These are phyloP conservation scores for Pardosa pseudoannulata DNA, from an alignment of 2,888 invertebrate genomes.

Conservation along the genomic window DNA sequence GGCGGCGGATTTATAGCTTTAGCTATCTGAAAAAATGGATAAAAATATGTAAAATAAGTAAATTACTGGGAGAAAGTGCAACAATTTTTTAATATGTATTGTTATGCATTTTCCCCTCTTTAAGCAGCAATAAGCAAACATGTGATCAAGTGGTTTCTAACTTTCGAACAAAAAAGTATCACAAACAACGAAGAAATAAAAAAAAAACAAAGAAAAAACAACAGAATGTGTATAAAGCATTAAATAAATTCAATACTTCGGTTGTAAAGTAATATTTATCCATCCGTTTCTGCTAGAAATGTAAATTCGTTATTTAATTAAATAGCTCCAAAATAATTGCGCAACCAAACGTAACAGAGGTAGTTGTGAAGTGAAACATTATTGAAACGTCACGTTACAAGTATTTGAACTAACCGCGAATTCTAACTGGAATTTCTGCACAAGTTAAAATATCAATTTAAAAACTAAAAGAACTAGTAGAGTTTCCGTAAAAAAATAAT, in stretches of 20 bases:
- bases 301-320: neutral
- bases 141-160: too few species aligned
- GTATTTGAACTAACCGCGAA: conserved; percentile 5
- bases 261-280: conserved; percentile 26
- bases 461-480: neutral
- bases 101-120: too few species aligned
- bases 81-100: too few species aligned
- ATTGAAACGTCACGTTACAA: neutral
- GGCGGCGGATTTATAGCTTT: conserved; percentile 31
- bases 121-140: too few species aligned
- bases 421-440: neutral
- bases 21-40: conserved; percentile 24
- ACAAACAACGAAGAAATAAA: too few species aligned
- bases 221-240: too few species aligned
- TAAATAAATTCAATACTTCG: too few species aligned
- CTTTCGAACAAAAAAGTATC: too few species aligned
- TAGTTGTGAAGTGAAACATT: neutral
- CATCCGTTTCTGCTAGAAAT: conserved; percentile 27
- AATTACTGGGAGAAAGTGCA: too few species aligned
- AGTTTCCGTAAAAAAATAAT: neutral
- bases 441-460: neutral
- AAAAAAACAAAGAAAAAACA: too few species aligned
- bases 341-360: neutral
- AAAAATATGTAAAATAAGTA: too few species aligned
- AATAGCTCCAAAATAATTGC: conserved; percentile 7